These are phyloP conservation scores for Synanthedon tipuliformis DNA, from an alignment of 2,888 invertebrate species.

Conservation along the genomic window DNA sequence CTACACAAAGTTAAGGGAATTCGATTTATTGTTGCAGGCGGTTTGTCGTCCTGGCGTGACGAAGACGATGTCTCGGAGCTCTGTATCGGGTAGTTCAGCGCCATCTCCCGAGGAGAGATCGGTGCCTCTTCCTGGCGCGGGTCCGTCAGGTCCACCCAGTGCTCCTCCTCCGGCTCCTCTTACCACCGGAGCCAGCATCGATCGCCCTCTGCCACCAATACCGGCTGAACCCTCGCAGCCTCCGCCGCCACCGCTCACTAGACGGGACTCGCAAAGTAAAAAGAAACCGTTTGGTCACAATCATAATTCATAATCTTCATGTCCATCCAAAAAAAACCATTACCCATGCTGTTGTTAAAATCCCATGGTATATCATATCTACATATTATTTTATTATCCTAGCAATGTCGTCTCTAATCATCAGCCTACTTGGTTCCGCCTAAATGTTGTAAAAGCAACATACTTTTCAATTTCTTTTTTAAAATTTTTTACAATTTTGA, in stretches of 20 bases:
- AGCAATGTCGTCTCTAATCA: no score
- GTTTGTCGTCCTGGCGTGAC: slow-evolving; percentile 59
- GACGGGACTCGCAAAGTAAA: slow-evolving; percentile 79
- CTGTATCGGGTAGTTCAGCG: slow-evolving; percentile 64
- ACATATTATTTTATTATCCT: no score
- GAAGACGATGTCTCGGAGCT: slow-evolving; percentile 53
- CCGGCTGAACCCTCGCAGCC: slow-evolving; percentile 67
- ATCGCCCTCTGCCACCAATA: slow-evolving; percentile 72
- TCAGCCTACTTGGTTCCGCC: no score
- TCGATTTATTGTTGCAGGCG: slow-evolving; percentile 27
- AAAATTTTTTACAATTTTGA: no score
- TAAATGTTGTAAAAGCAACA: no score
- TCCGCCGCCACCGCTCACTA: slow-evolving; percentile 58
- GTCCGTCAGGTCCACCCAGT: slow-evolving; percentile 35
- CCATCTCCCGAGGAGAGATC: slow-evolving; percentile 56
- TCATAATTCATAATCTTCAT: no score
- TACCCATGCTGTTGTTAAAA: no score
- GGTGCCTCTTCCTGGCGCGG: slow-evolving; percentile 22
- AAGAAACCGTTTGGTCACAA: no score
- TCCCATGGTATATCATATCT: no score
- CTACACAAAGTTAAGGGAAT: background rate
- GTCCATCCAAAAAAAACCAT: no score
- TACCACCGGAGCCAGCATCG: slow-evolving; percentile 54
- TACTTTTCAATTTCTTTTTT: no score
- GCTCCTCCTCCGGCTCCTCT: slow-evolving; percentile 54